A percentile compares a stretch with the other conserved stretches of the same genome.
Conservation (phyloP, 1,140 invertebrate genomes). For the Apis dorsata region DNA sequence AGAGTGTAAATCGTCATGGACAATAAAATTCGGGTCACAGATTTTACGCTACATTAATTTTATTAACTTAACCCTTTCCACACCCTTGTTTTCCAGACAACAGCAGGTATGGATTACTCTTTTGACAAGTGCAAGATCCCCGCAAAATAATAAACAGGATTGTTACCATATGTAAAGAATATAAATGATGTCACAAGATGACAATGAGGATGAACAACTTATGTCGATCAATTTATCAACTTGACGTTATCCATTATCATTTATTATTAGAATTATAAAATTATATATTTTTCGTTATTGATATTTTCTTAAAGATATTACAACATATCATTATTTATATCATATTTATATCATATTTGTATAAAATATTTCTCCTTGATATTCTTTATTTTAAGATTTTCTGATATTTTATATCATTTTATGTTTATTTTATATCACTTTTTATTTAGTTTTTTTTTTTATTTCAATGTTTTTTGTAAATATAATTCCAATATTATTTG, state of each 20-base stretch:
- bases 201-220: constrained; percentile 38
- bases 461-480: background rate
- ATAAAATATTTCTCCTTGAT: background rate
- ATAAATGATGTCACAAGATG: constrained; percentile 23
- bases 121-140: constrained; percentile 42
- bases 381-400: background rate
- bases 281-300: no score
- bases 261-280: no score
- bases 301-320: no score
- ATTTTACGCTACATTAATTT: constrained; percentile 42
- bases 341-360: background rate
- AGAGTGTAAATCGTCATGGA: background rate
- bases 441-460: no score
- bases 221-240: constrained; percentile 31
- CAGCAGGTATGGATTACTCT: constrained; percentile 62
- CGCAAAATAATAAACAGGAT: constrained; percentile 56
- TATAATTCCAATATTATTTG: no score
- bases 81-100: constrained; percentile 28
- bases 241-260: background rate
- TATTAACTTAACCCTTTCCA: constrained; percentile 20
- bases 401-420: no score
- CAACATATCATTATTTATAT: no score
- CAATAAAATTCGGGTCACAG: background rate
- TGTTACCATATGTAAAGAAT: constrained; percentile 28
- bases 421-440: no score